Percentiles rank a stretch among this genome's conserved stretches.
Conservation (phyloP, 1,140 invertebrate genomes). For the Eufriesea mexicana region DNA sequence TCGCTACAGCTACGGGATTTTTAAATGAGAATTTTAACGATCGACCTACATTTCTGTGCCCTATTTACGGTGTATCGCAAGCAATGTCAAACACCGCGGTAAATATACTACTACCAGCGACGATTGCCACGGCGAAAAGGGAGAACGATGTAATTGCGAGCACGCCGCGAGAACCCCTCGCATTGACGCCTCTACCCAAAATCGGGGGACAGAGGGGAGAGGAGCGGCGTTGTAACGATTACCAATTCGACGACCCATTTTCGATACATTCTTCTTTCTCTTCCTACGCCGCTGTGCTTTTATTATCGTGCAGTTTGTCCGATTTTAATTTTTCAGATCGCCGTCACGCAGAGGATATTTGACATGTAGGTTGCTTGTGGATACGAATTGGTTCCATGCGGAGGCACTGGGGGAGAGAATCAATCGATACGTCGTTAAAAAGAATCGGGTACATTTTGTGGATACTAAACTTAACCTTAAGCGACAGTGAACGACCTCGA, state of each 20-base stretch:
- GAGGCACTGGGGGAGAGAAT: too few species aligned
- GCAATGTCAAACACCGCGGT: slow-evolving; percentile 69
- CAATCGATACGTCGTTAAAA: too few species aligned
- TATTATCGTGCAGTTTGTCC: not conserved
- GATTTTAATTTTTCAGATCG: too few species aligned
- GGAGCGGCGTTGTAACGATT: not conserved
- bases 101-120: slow-evolving; percentile 54
- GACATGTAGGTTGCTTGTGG: too few species aligned
- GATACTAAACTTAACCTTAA: not conserved
- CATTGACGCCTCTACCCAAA: not conserved
- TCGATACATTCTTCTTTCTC: not conserved
- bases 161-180: not conserved
- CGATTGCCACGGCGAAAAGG: slow-evolving; percentile 11
- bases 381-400: too few species aligned
- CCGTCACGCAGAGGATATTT: too few species aligned
- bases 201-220: not conserved
- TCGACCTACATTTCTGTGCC: slow-evolving; percentile 75
- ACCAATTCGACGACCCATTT: slow-evolving; percentile 11
- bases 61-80: slow-evolving; percentile 70
- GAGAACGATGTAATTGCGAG: slow-evolving; percentile 19
- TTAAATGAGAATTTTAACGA: slow-evolving; percentile 80
- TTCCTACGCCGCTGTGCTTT: not conserved
- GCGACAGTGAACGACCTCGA: not conserved
- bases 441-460: not conserved
- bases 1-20: slow-evolving; percentile 69